phyloP scores from a whole-genome alignment of 2,797 vertebrate species.

The Picus viridis region DNA sequence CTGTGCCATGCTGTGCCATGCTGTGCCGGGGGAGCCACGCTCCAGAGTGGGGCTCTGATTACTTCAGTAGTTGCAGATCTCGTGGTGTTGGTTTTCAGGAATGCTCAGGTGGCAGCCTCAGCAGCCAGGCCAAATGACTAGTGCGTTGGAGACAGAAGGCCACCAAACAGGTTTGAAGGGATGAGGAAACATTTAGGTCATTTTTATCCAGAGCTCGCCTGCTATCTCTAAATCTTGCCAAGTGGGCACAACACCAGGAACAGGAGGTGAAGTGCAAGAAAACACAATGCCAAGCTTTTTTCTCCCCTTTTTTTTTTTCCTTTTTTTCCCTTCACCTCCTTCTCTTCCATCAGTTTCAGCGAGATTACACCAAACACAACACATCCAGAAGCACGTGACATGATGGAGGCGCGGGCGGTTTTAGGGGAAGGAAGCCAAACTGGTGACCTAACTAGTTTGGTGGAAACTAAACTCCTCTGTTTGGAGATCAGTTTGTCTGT shows the following conservation, averaged over 20 bases:
- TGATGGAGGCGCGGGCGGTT: fast-evolving
- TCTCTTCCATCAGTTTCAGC: background rate
- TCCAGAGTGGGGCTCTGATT: background rate
- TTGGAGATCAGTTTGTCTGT: background rate
- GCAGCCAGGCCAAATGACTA: background rate
- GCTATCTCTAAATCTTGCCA: conserved; percentile 65
- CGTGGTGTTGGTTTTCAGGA: background rate
- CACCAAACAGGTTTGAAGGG: conserved; percentile 58
- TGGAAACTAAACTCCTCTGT: conserved; percentile 5
- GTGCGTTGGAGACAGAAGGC: conserved; percentile 41
- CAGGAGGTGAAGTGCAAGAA: conserved; percentile 53
- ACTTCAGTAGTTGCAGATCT: background rate
- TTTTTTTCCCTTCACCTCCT: background rate
- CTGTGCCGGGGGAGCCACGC: fast-evolving
- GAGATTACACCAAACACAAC: background rate
- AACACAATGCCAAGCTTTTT: conserved; percentile 21
- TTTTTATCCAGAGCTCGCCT: conserved; percentile 64
- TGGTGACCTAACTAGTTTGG: background rate
- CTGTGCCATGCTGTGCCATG: fast-evolving
- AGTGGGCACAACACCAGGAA: conserved; percentile 57
- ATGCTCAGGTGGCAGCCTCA: background rate
- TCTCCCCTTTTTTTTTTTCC: background rate
- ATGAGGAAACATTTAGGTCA: conserved; percentile 71
- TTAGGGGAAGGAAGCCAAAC: background rate
- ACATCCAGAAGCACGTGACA: background rate